phyloP scores from a whole-genome alignment of 1,140 invertebrate genomes.

The Meteorus sp. region DNA sequence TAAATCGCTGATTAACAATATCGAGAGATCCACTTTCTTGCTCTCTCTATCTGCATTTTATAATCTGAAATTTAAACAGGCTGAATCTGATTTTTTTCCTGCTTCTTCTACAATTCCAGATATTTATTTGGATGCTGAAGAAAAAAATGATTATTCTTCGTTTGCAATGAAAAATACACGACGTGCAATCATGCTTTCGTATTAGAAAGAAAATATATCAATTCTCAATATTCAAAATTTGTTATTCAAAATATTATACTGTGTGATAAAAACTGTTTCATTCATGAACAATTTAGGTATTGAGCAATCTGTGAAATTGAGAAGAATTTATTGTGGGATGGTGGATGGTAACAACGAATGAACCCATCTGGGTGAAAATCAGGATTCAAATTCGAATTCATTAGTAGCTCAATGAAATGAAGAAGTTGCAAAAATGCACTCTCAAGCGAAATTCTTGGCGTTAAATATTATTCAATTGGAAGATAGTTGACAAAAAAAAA shows the following conservation, averaged over 20 bases:
- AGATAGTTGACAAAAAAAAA: conserved; percentile 29
- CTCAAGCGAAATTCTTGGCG: conserved; percentile 42
- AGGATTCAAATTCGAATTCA: conserved; percentile 40
- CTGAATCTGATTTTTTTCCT: not conserved
- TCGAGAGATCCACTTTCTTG: too few species aligned
- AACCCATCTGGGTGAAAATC: conserved; percentile 47
- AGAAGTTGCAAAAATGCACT: conserved; percentile 49
- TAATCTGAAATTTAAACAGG: not conserved
- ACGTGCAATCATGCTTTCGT: conserved; percentile 40
- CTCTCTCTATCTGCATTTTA: conserved; percentile 36
- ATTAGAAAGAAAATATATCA: too few species aligned
- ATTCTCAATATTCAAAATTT: too few species aligned
- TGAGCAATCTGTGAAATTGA: too few species aligned
- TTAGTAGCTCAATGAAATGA: conserved; percentile 44
- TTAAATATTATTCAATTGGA: conserved; percentile 32
- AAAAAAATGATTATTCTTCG: not conserved
- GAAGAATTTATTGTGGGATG: too few species aligned
- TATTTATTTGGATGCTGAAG: too few species aligned
- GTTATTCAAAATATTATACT: not conserved
- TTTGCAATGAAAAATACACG: conserved; percentile 16
- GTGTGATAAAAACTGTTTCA: too few species aligned
- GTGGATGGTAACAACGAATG: not conserved
- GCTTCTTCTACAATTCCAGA: too few species aligned
- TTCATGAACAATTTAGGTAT: too few species aligned
- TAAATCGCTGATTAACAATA: too few species aligned